Base-by-base conservation (phyloP, 1,140 invertebrate genomes). In the Rhizoglyphus robini region DNA sequence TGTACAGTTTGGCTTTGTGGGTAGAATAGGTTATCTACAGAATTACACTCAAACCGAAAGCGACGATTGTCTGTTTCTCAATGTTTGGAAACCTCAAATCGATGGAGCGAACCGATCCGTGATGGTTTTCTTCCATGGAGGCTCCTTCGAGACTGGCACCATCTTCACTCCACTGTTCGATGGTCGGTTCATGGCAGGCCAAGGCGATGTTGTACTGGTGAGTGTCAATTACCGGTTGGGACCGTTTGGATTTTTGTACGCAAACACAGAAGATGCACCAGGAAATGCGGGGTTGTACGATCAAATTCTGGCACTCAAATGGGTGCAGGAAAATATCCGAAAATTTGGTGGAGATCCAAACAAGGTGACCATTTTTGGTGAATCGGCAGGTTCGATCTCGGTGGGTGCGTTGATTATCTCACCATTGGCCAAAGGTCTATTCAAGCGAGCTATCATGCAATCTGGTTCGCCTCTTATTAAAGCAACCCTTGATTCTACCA, bases 151-250 rank as follows among this genome's bases (percentile, higher is more conserved):
- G 2, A 27, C 25, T n/a, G 68, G 63, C 27, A 20, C 32, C 15
- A 64, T 34, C 15, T 27, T 20, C 11, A 38, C 51, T 41, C 25
- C 51, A n/a, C 38, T 60, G 29, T 69, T 66, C 34, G 62, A 91
- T 75, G 88, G 87, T 0, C 84, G 88, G 70, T 85, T 89, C 68
- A 83, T 92, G 80, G 85, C 88, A 23, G 84, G 84, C 11, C 83
- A 83, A 23, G 85, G 84, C 75, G 77, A 79, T 60, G 72, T 81
- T 27, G 75, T 81, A n/a, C 76, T 81, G 0, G 76, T 82, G 31
- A 79, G 77, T 3, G 72, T 81, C 13, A 82, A 82, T 69, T 82
- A 81, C 70, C 72, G 80, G 23, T 8, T 68, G 11, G 51, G 36
- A 5, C 1, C 32, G 3, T 51, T 51, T 68, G 15, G 62, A 51